These are phyloP conservation scores for Pyrochroa serraticornis DNA, from an alignment of 2,888 invertebrate species.

Conservation along the genomic window DNA sequence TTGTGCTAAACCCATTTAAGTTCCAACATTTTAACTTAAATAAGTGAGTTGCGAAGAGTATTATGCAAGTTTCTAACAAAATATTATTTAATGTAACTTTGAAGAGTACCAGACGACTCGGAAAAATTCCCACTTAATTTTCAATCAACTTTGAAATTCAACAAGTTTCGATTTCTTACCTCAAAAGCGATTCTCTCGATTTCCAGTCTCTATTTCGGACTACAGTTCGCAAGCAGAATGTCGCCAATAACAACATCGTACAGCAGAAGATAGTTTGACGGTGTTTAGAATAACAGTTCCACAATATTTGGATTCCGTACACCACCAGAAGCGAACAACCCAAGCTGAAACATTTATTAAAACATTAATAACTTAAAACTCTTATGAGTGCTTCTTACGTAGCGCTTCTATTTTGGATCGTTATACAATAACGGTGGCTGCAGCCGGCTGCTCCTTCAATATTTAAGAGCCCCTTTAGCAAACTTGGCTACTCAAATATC, in stretches of 20 bases:
- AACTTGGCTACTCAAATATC: no score
- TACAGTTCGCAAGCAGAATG: slow-evolving; percentile 71
- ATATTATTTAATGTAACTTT: no score
- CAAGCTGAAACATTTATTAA: slow-evolving; percentile 64
- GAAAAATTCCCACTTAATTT: no score
- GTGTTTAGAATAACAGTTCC: slow-evolving; percentile 62
- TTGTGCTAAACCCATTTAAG: neutral
- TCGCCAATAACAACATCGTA: slow-evolving; percentile 65
- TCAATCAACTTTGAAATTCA: neutral
- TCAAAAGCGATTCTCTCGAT: slow-evolving; percentile 76
- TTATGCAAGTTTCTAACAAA: no score
- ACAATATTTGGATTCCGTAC: slow-evolving; percentile 73
- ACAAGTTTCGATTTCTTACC: slow-evolving; percentile 58
- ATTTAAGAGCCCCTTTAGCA: no score
- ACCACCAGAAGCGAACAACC: slow-evolving; percentile 80
- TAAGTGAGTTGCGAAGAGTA: no score
- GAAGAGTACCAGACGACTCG: no score
- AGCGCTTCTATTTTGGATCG: no score
- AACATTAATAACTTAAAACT: no score
- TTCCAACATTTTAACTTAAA: neutral
- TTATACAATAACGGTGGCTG: no score
- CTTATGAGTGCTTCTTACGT: no score
- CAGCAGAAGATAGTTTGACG: slow-evolving; percentile 61
- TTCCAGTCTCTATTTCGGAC: slow-evolving; percentile 79
- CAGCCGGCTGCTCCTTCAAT: no score